Evolutionary conservation across 2,888 invertebrate species (phyloP).

Genomic region (Penaeus monodon): DNA sequence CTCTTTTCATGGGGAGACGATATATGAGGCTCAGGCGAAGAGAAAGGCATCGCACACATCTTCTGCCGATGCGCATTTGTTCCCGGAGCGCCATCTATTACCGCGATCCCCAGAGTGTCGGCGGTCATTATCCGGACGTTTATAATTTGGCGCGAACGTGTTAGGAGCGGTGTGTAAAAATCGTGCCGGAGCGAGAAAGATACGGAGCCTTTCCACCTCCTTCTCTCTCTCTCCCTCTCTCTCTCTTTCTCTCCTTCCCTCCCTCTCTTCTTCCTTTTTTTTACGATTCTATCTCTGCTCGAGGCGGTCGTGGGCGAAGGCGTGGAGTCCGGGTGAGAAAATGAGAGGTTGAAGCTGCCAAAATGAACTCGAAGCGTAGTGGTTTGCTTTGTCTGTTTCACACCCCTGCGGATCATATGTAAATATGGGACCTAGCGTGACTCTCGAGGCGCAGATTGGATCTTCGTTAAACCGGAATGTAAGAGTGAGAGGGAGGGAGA

Average conservation of each 20-base stretch:
- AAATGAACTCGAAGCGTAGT: constrained; percentile 11
- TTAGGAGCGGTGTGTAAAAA: neutral
- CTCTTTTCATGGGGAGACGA: constrained; percentile 14
- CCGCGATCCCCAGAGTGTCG: constrained; percentile 19
- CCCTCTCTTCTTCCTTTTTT: neutral
- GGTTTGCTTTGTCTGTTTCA: constrained; percentile 33
- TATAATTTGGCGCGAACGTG: constrained; percentile 23
- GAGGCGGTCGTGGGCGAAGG: constrained; percentile 24
- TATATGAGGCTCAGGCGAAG: constrained; percentile 14
- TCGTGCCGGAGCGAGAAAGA: constrained; percentile 20
- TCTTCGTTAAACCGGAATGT: constrained; percentile 1
- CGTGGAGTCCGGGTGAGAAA: constrained; percentile 28
- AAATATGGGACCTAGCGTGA: constrained; percentile 39
- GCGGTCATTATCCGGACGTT: constrained; percentile 12
- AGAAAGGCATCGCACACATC: neutral
- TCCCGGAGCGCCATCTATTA: constrained; percentile 2
- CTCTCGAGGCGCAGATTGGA: constrained; percentile 13
- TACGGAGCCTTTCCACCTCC: neutral
- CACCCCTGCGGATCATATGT: constrained; percentile 31
- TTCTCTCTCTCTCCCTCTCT: too few species aligned
- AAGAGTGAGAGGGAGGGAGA: neutral
- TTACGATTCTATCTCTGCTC: constrained; percentile 23
- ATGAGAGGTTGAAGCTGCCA: constrained; percentile 30
- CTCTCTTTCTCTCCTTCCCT: too few species aligned
- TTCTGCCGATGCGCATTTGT: neutral